A percentile compares a stretch with the other conserved stretches of the same genome.
phyloP scores from a whole-genome alignment of 2,888 invertebrate genomes.

The Chloromyia formosa region DNA sequence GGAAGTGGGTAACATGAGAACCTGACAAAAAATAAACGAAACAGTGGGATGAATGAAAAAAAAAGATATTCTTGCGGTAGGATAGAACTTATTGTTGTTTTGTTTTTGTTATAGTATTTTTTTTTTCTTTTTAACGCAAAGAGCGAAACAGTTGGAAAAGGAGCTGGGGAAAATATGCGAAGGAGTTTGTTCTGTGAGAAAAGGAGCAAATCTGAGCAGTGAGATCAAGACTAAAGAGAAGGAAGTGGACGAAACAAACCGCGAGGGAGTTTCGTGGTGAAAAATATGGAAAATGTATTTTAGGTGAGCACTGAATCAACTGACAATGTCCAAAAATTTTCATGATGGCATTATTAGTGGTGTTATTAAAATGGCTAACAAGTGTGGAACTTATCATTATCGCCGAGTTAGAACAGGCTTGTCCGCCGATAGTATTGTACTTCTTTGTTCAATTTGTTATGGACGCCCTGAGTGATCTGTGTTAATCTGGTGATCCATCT shows the following conservation, averaged over 20 bases:
- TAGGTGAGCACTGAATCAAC: too few species aligned
- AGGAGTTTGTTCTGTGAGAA: background rate
- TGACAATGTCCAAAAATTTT: too few species aligned
- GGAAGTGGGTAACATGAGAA: conserved; percentile 11
- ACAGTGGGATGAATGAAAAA: background rate
- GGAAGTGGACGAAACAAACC: background rate
- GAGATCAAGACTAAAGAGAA: background rate
- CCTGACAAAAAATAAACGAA: conserved; percentile 3
- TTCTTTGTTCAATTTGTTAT: too few species aligned
- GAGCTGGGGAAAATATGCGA: conserved; percentile 16
- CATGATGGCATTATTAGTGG: too few species aligned
- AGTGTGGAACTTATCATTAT: too few species aligned
- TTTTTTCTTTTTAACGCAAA: too few species aligned
- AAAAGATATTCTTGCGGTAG: conserved; percentile 17
- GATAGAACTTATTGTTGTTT: background rate
- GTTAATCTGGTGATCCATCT: too few species aligned
- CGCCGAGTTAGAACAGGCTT: too few species aligned
- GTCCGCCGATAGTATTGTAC: too few species aligned
- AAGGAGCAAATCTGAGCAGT: background rate
- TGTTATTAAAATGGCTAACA: too few species aligned
- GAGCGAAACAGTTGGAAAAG: conserved; percentile 7
- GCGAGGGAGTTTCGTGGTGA: background rate
- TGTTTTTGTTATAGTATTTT: background rate
- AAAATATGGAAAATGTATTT: too few species aligned
- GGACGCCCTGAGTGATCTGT: too few species aligned